Evolutionary conservation across 2,888 invertebrate species (phyloP).

Genomic region (Campoplex capitator): DNA sequence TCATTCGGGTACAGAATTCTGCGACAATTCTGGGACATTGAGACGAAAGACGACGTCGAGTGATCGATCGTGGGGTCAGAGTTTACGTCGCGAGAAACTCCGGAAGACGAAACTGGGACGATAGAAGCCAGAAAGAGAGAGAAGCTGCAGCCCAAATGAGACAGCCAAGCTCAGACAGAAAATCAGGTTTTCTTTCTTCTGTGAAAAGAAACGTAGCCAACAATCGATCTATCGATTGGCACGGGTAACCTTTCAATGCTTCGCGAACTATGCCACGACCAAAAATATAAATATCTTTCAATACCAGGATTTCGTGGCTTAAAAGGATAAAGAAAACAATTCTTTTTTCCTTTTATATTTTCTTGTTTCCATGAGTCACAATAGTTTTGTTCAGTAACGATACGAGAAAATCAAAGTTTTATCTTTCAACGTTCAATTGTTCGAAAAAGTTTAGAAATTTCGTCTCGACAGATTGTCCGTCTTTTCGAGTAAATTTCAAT

Average conservation of each 20-base stretch:
- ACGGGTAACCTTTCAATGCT: conserved; percentile 13
- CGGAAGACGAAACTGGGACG: conserved; percentile 65
- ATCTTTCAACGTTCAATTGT: neutral
- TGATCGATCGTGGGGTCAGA: conserved; percentile 59
- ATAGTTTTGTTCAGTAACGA: no score
- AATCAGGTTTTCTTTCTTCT: conserved; percentile 38
- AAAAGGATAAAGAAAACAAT: neutral
- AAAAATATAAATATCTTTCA: conserved; percentile 15
- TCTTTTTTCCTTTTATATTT: neutral
- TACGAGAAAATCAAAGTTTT: neutral
- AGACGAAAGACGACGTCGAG: conserved; percentile 51
- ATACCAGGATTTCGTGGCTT: neutral
- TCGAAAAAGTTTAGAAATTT: neutral
- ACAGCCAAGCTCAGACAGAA: conserved; percentile 14
- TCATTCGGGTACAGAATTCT: conserved; percentile 28
- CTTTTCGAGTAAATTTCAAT: neutral
- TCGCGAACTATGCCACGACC: neutral
- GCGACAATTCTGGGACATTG: conserved; percentile 37
- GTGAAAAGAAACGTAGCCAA: conserved; percentile 35
- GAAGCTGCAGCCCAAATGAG: conserved; percentile 15
- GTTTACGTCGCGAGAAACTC: conserved; percentile 57
- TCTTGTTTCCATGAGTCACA: neutral
- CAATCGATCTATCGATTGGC: conserved; percentile 46
- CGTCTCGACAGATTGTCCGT: neutral
- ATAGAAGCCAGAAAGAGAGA: conserved; percentile 14